Evolutionary conservation across 2,797 vertebrate genomes (phyloP).

Genomic region (Pangasius djambal): DNA sequence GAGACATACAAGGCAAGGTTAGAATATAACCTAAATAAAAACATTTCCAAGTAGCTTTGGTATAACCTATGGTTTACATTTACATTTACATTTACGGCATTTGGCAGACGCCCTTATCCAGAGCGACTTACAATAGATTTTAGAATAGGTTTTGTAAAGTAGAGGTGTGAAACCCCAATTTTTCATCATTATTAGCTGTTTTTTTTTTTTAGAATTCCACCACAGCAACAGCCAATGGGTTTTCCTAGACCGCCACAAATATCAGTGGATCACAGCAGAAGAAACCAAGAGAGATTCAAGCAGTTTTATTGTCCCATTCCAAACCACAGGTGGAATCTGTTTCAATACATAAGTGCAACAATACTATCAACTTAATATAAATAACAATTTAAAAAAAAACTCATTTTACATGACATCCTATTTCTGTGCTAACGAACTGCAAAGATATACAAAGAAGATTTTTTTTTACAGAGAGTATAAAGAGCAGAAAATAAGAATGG

Average conservation of each 20-base stretch:
- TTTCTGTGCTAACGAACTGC: conserved; percentile 60
- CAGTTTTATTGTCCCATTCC: conserved; percentile 62
- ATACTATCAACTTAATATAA: conserved; percentile 48
- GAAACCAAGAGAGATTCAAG: conserved; percentile 42
- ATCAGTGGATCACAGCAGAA: not conserved
- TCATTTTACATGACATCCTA: conserved; percentile 63
- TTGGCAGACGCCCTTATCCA: too few relatives aligned
- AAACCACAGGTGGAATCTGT: conserved; percentile 51
- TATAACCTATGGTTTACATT: too few relatives aligned
- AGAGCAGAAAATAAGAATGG: conserved; percentile 57
- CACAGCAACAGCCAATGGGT: not conserved
- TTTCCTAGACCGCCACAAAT: not conserved
- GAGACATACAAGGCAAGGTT: not conserved
- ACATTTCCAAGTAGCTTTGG: not conserved
- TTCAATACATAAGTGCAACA: conserved; percentile 54
- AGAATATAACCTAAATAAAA: not conserved
- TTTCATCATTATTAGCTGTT: not conserved
- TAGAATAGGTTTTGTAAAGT: not conserved
- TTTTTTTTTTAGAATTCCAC: not conserved
- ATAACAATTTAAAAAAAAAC: conserved; percentile 55
- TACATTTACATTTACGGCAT: too few relatives aligned
- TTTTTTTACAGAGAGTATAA: conserved; percentile 60
- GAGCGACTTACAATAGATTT: too few relatives aligned
- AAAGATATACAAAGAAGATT: conserved; percentile 59
- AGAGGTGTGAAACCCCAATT: too few relatives aligned